Evolutionary conservation across 2,797 vertebrate genomes (phyloP).

Genomic region (Lutjanus argentimaculatus): DNA sequence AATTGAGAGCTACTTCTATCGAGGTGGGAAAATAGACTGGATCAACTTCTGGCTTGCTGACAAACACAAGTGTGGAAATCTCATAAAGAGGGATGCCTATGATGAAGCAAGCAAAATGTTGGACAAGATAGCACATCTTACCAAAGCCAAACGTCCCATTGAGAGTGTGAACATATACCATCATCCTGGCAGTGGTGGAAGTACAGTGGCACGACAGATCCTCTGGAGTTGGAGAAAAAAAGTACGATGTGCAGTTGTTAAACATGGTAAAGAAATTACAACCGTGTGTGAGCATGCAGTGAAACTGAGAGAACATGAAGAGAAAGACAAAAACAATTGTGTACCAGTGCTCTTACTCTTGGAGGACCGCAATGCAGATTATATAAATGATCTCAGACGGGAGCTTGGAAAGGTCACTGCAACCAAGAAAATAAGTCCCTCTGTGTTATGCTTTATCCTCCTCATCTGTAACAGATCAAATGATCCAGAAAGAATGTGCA

Average conservation of each 20-base stretch:
- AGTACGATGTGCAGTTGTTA: slow-evolving; percentile 82
- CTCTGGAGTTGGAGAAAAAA: slow-evolving; percentile 80
- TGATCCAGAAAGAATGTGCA: not conserved
- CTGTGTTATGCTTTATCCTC: slow-evolving; percentile 72
- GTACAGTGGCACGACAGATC: slow-evolving; percentile 83
- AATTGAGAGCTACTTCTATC: not conserved
- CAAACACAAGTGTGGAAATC: not conserved
- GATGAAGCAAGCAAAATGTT: not conserved
- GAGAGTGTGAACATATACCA: slow-evolving; percentile 83
- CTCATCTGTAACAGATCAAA: slow-evolving; percentile 82
- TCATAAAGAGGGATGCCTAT: slow-evolving; percentile 1
- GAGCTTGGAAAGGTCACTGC: slow-evolving; percentile 70
- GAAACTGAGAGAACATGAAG: not conserved
- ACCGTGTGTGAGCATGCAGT: slow-evolving; percentile 59
- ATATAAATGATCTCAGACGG: slow-evolving; percentile 66
- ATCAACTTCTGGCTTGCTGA: slow-evolving; percentile 66
- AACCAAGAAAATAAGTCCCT: not conserved
- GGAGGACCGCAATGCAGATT: slow-evolving; percentile 80
- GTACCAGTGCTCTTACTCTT: slow-evolving; percentile 82
- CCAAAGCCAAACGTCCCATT: not conserved
- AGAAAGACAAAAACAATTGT: slow-evolving; percentile 61
- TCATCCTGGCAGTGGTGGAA: slow-evolving; percentile 86
- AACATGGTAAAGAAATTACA: slow-evolving; percentile 56
- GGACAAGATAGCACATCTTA: not conserved
- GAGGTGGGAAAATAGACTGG: slow-evolving; percentile 25